These are phyloP conservation scores for Helostoma temminkii DNA, from an alignment of 2,797 vertebrate genomes.

Conservation along the genomic window DNA sequence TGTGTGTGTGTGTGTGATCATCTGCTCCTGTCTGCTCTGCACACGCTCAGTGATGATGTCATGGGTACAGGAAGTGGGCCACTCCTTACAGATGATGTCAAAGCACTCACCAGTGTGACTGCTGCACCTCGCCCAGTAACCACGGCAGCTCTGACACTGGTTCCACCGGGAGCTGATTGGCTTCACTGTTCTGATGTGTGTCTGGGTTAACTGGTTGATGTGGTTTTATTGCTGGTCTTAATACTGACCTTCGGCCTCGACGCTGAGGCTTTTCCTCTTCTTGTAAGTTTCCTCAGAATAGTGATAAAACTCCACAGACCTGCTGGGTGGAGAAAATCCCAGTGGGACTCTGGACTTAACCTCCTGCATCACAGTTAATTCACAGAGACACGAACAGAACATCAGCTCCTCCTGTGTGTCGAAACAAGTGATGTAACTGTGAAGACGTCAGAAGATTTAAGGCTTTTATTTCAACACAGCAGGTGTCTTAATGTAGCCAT, in stretches of 20 bases:
- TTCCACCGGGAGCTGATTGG: neutral
- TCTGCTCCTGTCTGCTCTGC: constrained; percentile 39
- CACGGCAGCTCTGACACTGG: constrained; percentile 5
- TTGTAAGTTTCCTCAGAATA: neutral
- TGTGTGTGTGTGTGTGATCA: constrained; percentile 22
- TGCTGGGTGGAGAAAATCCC: constrained; percentile 16
- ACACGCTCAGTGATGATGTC: constrained; percentile 62
- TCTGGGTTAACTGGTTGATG: too few relatives aligned
- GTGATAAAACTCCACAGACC: neutral
- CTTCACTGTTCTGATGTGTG: too few relatives aligned
- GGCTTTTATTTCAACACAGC: neutral
- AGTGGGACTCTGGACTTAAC: neutral
- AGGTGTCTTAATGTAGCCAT: neutral
- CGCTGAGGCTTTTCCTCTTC: neutral
- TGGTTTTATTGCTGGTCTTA: too few relatives aligned
- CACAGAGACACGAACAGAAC: neutral
- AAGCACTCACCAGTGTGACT: constrained; percentile 1
- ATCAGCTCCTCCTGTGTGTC: constrained; percentile 10
- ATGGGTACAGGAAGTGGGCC: constrained; percentile 54
- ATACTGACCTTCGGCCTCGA: fast-evolving
- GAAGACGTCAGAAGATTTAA: neutral
- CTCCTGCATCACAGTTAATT: constrained; percentile 5
- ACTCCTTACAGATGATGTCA: constrained; percentile 49
- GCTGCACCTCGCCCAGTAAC: constrained; percentile 22
- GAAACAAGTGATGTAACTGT: neutral